These are phyloP conservation scores for Pyrocoelia pectoralis DNA, from an alignment of 2,888 invertebrate genomes.

Conservation along the genomic window DNA sequence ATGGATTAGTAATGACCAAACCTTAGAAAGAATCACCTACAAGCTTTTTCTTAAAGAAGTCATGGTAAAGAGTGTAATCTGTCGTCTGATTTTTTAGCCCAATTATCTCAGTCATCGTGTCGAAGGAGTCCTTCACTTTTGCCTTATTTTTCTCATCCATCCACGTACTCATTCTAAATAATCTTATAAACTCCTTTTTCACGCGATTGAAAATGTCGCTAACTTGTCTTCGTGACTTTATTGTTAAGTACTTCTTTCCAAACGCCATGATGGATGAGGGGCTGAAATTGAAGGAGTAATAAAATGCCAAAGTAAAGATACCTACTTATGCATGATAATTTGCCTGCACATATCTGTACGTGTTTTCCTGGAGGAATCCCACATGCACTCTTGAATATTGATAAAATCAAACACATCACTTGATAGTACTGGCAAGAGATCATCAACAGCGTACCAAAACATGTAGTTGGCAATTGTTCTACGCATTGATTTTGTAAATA, in stretches of 20 bases:
- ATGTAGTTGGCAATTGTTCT: slow-evolving; percentile 2
- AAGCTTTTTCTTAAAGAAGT: not conserved
- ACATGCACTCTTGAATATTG: not conserved
- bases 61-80: not conserved
- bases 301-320: not conserved
- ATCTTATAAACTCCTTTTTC: not conserved
- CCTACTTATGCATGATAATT: not conserved
- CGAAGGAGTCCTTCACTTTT: not conserved
- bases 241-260: not conserved
- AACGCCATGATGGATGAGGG: not conserved
- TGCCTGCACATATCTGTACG: not conserved
- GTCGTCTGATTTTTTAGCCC: not conserved
- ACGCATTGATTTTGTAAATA: not conserved
- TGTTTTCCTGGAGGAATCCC: not conserved
- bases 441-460: not conserved
- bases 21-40: not conserved
- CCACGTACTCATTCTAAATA: not conserved
- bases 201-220: not conserved
- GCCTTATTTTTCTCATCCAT: not conserved
- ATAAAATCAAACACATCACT: not conserved
- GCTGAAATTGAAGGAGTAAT: not conserved
- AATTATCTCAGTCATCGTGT: not conserved
- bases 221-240: not conserved
- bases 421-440: not conserved
- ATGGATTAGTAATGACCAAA: too few relatives aligned